Evolutionary conservation across 2,888 invertebrate genomes (phyloP).

Genomic region (Noctua pronuba): DNA sequence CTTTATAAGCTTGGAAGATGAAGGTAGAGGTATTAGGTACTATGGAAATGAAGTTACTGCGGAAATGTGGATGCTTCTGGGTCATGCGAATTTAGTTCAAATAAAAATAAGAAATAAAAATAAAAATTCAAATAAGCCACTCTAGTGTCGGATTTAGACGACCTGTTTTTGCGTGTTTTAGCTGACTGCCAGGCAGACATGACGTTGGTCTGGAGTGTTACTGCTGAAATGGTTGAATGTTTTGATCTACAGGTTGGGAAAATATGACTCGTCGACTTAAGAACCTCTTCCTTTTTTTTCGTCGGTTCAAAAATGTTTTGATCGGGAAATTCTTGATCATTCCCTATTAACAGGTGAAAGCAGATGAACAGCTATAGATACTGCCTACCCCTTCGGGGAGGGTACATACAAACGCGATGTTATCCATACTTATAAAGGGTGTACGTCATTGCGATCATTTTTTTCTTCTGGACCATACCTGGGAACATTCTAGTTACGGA

Average conservation of each 20-base stretch:
- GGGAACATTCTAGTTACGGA: no score
- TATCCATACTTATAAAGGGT: no score
- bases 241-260: not conserved
- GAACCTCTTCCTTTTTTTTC: not conserved
- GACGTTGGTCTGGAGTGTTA: not conserved
- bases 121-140: slow-evolving; percentile 8
- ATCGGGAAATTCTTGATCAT: not conserved
- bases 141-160: slow-evolving; percentile 3
- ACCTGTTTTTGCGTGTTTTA: not conserved
- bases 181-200: not conserved
- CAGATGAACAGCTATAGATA: no score
- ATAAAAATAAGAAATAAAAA: no score
- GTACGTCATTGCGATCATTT: no score
- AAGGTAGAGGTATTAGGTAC: not conserved
- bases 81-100: slow-evolving; percentile 16
- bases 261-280: not conserved
- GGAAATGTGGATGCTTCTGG: slow-evolving; percentile 24
- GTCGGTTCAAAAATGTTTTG: not conserved
- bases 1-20: slow-evolving; percentile 11
- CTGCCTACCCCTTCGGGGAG: no score
- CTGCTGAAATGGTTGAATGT: not conserved
- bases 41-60: slow-evolving; percentile 8
- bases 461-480: no score
- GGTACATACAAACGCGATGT: no score
- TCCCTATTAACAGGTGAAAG: no score